These are phyloP conservation scores for Grapholita molesta DNA, from an alignment of 1,140 invertebrate genomes.

Conservation along the genomic window DNA sequence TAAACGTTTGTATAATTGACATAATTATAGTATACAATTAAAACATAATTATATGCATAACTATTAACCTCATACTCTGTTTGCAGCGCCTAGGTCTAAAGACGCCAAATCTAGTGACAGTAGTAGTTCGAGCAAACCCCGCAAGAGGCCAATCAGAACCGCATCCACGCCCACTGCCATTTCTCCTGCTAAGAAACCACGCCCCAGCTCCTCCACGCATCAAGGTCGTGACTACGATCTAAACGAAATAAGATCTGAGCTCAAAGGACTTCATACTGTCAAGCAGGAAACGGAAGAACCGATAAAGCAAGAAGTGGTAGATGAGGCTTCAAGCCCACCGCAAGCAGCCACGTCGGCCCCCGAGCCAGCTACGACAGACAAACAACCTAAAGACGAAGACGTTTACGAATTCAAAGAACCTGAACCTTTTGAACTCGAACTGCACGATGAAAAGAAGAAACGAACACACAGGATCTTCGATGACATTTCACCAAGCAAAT, in stretches of 20 bases:
- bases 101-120: conserved; percentile 65
- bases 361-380: conserved; percentile 58
- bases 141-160: conserved; percentile 58
- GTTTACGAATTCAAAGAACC: conserved; percentile 94
- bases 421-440: conserved; percentile 90
- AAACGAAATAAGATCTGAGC: conserved; percentile 89
- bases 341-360: conserved; percentile 32
- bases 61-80: neutral
- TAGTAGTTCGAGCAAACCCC: conserved; percentile 59
- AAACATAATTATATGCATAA: neutral
- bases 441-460: conserved; percentile 82
- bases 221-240: conserved; percentile 86
- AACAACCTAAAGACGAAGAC: conserved; percentile 85
- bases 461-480: conserved; percentile 79
- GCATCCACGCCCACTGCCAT: conserved; percentile 44
- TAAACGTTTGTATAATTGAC: conserved; percentile 48
- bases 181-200: conserved; percentile 54
- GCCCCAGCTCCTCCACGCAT: conserved; percentile 36
- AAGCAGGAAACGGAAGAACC: conserved; percentile 67
- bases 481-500: conserved; percentile 75
- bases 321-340: conserved; percentile 42
- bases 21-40: neutral
- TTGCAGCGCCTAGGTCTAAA: conserved; percentile 55
- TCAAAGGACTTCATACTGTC: conserved; percentile 84
- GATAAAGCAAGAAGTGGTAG: conserved; percentile 64